These are phyloP conservation scores for Hydrotaea diabolus DNA, from an alignment of 2,888 invertebrate species.

Conservation along the genomic window DNA sequence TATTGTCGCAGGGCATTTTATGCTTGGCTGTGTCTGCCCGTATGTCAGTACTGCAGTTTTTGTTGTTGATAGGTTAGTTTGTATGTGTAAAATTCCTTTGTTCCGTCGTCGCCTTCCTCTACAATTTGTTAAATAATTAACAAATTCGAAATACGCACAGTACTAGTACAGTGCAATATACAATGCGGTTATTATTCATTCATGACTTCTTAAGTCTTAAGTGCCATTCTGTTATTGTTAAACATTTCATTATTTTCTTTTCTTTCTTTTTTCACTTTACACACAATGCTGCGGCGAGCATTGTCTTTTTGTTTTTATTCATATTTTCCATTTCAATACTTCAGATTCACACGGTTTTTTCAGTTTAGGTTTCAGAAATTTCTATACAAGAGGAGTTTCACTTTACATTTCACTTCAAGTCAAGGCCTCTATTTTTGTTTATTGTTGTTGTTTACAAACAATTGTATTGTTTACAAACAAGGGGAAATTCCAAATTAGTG, in stretches of 20 bases:
- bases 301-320: slow-evolving; percentile 8
- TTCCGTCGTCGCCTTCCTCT: background rate
- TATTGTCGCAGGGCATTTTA: slow-evolving; percentile 85
- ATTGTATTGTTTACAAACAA: too few relatives aligned
- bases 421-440: too few relatives aligned
- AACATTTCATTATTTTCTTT: background rate
- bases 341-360: too few relatives aligned
- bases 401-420: too few relatives aligned
- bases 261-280: slow-evolving; percentile 6
- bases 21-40: slow-evolving; percentile 12
- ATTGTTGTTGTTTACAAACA: too few relatives aligned
- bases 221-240: too few relatives aligned
- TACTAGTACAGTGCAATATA: too few relatives aligned
- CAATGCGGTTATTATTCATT: slow-evolving; percentile 6
- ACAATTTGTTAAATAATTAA: slow-evolving; percentile 16
- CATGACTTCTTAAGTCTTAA: slow-evolving; percentile 1
- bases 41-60: background rate
- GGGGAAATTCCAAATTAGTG: too few relatives aligned
- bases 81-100: slow-evolving; percentile 3
- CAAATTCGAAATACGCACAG: slow-evolving; percentile 1
- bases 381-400: too few relatives aligned
- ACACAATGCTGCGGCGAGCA: background rate
- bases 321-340: background rate
- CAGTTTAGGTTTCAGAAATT: too few relatives aligned
- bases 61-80: too few relatives aligned